Conservation (phyloP, 2,888 invertebrate genomes). For the Fragum sueziense region DNA sequence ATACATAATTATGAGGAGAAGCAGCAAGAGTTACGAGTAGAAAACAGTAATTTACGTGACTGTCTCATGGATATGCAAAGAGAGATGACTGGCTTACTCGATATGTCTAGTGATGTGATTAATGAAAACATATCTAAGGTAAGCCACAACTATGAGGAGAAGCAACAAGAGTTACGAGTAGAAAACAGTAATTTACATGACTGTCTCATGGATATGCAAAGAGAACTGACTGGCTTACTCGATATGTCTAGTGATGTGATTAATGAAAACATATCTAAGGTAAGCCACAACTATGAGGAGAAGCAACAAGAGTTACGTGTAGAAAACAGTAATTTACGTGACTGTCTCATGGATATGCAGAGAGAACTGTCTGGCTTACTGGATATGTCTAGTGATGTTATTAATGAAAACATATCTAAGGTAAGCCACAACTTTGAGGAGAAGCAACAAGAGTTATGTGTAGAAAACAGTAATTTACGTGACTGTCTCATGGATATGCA, state of each 20-base stretch:
- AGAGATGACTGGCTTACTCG: conserved; percentile 63
- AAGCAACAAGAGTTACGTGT: conserved; percentile 75
- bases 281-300: conserved; percentile 74
- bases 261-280: not conserved
- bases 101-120: conserved; percentile 31
- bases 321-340: conserved; percentile 77
- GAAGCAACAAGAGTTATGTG: conserved; percentile 74
- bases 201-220: conserved; percentile 74
- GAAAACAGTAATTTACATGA: conserved; percentile 78
- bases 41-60: conserved; percentile 75
- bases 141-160: conserved; percentile 74
- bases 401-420: not conserved
- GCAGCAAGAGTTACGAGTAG: conserved; percentile 75
- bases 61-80: conserved; percentile 75
- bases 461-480: conserved; percentile 77
- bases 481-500: conserved; percentile 76
- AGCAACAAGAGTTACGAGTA: conserved; percentile 74
- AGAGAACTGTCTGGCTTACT: conserved; percentile 64
- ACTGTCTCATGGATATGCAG: conserved; percentile 76
- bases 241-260: conserved; percentile 34
- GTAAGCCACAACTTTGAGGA: conserved; percentile 75
- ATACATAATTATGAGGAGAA: conserved; percentile 77
- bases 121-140: conserved; percentile 5
- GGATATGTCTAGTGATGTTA: conserved; percentile 31
- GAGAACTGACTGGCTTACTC: conserved; percentile 63